Base-by-base conservation (phyloP, 2,888 invertebrate genomes). In the Danaus chrysippus region DNA sequence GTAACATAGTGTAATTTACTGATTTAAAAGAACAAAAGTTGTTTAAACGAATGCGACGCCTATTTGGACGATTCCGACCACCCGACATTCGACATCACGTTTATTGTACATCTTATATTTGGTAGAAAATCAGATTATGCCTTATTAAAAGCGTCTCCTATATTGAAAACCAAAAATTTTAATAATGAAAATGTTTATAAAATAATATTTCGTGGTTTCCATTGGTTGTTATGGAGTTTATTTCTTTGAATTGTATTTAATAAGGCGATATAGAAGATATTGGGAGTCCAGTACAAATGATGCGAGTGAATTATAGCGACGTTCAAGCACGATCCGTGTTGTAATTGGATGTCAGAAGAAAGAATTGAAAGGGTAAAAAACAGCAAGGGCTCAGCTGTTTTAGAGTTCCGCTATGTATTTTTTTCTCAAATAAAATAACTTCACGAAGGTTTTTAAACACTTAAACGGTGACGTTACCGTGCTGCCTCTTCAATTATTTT, bases 241-340 rank as follows among this genome's bases (percentile, higher is more conserved):
- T 46, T 46, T 49, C 49, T 10, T 49, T 49, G 49, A 17, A 54
- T 41, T 54, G 54, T 49, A 61, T 65, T 65, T 63, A 63, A 65
- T 57, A 61, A 56, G 58, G 46, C 23, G 63, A 63, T 65, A 65
- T 17, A 17, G 49, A 17, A 49, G 49, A 63, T 65, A 62, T 53
- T 53, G 12, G 19, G 19, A 62, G 67, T 71, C 56, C 23, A 64
- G 68, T 63, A 69, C 68, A 70, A 65, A 71, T 68, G 69, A 64
- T 62, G 59, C 59, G 43, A 43, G 59, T 65, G 42, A 61, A 65
- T 62, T 65, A 65, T 65, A 46, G 61, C 52, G 54, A 52, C 52
- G 61, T 52, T 49, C 59, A 53, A 41, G 58, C 65, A 57, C 65
- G 62, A 62, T 62, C 59, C 54, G 52, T 54, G 41, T 59, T 59